A percentile compares a stretch with the other conserved stretches of the same genome.
These are phyloP conservation scores for Oreochromis grahami DNA, from an alignment of 2,797 vertebrate genomes.

Conservation along the genomic window DNA sequence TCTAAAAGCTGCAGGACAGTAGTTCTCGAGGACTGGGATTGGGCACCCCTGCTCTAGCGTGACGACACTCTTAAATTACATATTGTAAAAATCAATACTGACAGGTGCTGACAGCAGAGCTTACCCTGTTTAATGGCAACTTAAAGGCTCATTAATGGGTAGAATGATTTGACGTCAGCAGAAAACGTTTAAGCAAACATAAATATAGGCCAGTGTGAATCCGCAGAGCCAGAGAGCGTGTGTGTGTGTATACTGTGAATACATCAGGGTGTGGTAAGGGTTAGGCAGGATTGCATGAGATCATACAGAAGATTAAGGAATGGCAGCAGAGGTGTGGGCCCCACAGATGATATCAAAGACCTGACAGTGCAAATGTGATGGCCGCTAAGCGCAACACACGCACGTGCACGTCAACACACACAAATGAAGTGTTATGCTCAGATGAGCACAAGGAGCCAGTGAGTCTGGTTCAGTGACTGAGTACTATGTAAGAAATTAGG, in stretches of 20 bases:
- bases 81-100: background rate
- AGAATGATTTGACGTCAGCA: conserved; percentile 42
- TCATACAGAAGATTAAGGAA: conserved; percentile 51
- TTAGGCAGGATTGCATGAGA: conserved; percentile 39
- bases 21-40: no score
- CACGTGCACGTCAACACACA: background rate
- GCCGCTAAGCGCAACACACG: background rate
- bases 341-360: conserved; percentile 20
- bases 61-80: background rate
- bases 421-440: conserved; percentile 7
- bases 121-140: conserved; percentile 6
- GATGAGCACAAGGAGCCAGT: conserved; percentile 53
- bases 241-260: conserved; percentile 28
- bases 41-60: background rate
- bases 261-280: conserved; percentile 46
- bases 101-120: background rate
- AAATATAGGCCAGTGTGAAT: conserved; percentile 30
- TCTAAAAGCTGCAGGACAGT: no score
- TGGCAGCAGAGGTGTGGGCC: conserved; percentile 36
- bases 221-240: conserved; percentile 5
- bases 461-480: conserved; percentile 44
- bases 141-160: conserved; percentile 1
- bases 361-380: conserved; percentile 5
- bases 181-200: conserved; percentile 32
- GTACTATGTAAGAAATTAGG: conserved; percentile 30